These are phyloP conservation scores for Trichogramma dendrolimi DNA, from an alignment of 2,888 invertebrate genomes.

Conservation along the genomic window DNA sequence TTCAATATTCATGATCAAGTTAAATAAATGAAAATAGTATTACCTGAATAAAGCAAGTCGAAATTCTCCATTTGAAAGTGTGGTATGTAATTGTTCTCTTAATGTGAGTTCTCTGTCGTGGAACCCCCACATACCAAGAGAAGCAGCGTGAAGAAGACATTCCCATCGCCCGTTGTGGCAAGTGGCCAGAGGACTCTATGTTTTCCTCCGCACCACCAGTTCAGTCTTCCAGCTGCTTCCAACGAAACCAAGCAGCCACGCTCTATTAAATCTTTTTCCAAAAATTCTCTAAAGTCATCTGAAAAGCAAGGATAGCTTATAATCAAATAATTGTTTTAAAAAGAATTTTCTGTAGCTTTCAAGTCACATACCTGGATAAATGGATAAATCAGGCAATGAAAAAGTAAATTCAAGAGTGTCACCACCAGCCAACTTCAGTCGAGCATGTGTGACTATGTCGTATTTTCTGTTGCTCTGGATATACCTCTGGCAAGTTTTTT, in stretches of 20 bases:
- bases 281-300: constrained; percentile 65
- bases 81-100: constrained; percentile 70
- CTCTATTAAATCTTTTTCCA: constrained; percentile 82
- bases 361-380: constrained; percentile 59
- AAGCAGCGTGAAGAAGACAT: constrained; percentile 85
- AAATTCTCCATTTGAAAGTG: constrained; percentile 63
- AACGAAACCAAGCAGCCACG: constrained; percentile 73
- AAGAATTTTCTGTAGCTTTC: background rate
- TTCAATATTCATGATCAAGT: background rate
- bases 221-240: constrained; percentile 73
- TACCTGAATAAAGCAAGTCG: constrained; percentile 60
- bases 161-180: constrained; percentile 83
- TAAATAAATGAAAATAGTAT: constrained; percentile 5
- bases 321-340: background rate
- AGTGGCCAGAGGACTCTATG: constrained; percentile 58
- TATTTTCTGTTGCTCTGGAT: constrained; percentile 77
- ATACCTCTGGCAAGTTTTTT: constrained; percentile 71
- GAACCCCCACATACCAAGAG: constrained; percentile 81
- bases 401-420: constrained; percentile 67
- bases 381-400: constrained; percentile 71
- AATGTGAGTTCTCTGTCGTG: constrained; percentile 78
- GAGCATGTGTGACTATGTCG: constrained; percentile 71
- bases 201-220: constrained; percentile 71
- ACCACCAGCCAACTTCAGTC: constrained; percentile 65
- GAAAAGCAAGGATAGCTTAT: background rate